Percentiles rank a stretch among this genome's conserved stretches.
phyloP scores from a whole-genome alignment of 2,888 invertebrate genomes.

The Eubasilissa splendida region DNA sequence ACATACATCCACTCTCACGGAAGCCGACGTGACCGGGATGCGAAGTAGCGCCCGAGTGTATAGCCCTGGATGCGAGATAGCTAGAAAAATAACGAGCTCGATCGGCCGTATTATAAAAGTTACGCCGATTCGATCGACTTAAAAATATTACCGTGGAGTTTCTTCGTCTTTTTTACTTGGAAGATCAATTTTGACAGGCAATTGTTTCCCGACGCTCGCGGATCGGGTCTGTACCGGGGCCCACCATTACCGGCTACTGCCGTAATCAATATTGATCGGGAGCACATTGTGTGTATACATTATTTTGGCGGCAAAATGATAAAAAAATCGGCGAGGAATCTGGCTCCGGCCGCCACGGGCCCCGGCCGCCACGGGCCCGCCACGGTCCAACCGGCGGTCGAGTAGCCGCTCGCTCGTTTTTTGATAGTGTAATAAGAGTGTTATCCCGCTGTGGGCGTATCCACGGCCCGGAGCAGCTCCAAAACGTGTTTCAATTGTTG shows the following conservation, averaged over 20 bases:
- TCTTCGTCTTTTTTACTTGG: background rate
- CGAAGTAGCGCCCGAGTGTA: constrained; percentile 61
- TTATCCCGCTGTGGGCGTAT: background rate
- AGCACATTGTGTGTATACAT: constrained; percentile 50
- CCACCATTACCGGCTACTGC: constrained; percentile 55
- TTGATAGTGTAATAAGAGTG: background rate
- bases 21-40: constrained; percentile 59
- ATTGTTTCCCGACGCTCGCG: constrained; percentile 3
- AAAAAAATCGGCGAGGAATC: constrained; percentile 18
- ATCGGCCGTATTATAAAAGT: constrained; percentile 2
- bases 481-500: background rate
- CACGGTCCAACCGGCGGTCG: background rate
- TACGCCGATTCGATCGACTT: background rate
- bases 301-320: constrained; percentile 44
- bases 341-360: constrained; percentile 10
- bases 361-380: background rate
- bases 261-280: constrained; percentile 59
- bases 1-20: constrained; percentile 59
- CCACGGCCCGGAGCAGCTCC: background rate
- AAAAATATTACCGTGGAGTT: background rate
- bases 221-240: constrained; percentile 40
- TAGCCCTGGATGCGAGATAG: constrained; percentile 29
- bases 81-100: constrained; percentile 18
- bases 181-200: background rate
- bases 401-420: background rate